phyloP scores from a whole-genome alignment of 2,797 vertebrate species.

The Dromococcyx pavoninus region DNA sequence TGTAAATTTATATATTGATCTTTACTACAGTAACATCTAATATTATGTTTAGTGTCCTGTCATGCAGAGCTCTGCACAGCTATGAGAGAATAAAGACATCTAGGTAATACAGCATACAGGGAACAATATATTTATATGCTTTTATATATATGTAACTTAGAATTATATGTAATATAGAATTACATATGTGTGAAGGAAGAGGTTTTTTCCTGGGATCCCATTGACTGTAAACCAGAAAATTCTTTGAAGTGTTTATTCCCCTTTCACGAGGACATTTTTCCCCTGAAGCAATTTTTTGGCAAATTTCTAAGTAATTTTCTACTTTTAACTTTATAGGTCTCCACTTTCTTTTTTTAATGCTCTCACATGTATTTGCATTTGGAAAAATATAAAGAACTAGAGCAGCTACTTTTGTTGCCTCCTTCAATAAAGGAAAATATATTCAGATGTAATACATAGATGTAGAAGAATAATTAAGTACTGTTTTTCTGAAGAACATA shows the following conservation, averaged over 20 bases:
- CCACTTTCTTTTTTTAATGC: not conserved
- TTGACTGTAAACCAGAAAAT: not conserved
- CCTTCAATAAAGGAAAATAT: not conserved
- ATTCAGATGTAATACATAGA: not conserved
- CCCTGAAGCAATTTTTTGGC: not conserved
- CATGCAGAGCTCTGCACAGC: not conserved
- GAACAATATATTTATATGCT: not conserved
- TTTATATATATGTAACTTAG: not conserved
- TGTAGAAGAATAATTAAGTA: not conserved
- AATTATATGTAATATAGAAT: not conserved
- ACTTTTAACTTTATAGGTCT: not conserved
- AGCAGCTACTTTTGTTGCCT: not conserved
- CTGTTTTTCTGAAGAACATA: constrained; percentile 11
- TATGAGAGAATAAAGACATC: not conserved
- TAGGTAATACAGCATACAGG: not conserved
- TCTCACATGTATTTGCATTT: not conserved
- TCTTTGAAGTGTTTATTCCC: too few species aligned
- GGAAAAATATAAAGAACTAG: not conserved
- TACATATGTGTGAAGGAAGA: not conserved
- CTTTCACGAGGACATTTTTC: not conserved
- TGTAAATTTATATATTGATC: not conserved
- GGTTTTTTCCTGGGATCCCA: not conserved
- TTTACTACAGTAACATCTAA: not conserved
- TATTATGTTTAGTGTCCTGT: not conserved
- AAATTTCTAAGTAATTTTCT: not conserved